Evolutionary conservation across 2,113 vertebrate genomes (phyloP).

Genomic region (Ptyas mucosa): DNA sequence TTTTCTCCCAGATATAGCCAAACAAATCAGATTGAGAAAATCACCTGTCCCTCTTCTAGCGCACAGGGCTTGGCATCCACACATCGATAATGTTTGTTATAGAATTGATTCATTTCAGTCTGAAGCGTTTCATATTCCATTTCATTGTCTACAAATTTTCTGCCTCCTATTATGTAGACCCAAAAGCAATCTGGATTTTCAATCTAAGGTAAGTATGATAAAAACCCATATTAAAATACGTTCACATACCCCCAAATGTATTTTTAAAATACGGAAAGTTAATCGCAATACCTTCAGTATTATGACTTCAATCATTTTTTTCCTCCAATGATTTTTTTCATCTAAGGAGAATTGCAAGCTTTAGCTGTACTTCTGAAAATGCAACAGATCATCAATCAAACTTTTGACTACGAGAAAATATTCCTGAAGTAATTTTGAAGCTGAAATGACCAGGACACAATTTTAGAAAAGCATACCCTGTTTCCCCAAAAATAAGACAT

Average conservation of each 20-base stretch:
- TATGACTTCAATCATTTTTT: conserved; percentile 47
- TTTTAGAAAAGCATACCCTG: not conserved
- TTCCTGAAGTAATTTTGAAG: not conserved
- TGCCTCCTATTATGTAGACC: conserved; percentile 61
- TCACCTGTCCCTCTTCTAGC: conserved; percentile 72
- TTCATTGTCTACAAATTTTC: conserved; percentile 43
- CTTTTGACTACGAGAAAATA: not conserved
- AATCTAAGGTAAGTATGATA: conserved; percentile 50
- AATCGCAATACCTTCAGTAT: conserved; percentile 51
- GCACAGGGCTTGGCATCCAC: conserved; percentile 49
- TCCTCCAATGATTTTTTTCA: not conserved
- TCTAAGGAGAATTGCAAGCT: not conserved
- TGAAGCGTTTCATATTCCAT: conserved; percentile 65
- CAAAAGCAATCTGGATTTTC: conserved; percentile 75
- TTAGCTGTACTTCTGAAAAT: not conserved
- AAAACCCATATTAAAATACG: not conserved
- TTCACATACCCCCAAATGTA: not conserved
- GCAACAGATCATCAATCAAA: not conserved
- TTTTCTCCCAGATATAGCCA: not conserved
- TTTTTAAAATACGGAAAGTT: not conserved
- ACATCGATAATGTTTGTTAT: conserved; percentile 40
- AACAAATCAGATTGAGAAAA: not conserved
- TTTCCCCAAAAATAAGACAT: too few species aligned
- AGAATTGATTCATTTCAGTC: conserved; percentile 68
- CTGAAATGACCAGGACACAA: not conserved